Conservation (phyloP, 2,797 vertebrate species). For the Chrosomus eos region DNA sequence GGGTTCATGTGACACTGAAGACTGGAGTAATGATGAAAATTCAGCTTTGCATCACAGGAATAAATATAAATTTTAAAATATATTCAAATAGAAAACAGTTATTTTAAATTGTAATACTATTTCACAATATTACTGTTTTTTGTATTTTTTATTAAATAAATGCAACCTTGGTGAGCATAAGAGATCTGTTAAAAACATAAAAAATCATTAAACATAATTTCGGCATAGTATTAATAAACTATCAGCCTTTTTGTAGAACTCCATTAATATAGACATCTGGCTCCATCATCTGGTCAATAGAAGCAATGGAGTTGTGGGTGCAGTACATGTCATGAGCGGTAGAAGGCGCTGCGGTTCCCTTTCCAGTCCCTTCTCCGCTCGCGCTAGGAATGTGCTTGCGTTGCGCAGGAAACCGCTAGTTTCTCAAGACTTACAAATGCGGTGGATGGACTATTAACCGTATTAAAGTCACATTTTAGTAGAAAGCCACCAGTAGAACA, state of each 20-base stretch:
- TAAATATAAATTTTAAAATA: not conserved
- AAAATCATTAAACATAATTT: not conserved
- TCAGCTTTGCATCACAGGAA: not conserved
- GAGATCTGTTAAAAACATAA: not conserved
- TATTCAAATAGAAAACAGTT: not conserved
- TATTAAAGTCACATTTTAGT: not conserved
- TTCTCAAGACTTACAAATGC: slow-evolving; percentile 37
- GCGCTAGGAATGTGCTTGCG: slow-evolving; percentile 51
- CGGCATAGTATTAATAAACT: not conserved
- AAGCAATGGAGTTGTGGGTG: not conserved
- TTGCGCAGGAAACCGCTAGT: slow-evolving; percentile 59
- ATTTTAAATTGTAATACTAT: not conserved
- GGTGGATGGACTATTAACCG: not conserved
- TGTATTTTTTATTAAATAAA: not conserved
- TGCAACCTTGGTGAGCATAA: not conserved
- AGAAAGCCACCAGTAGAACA: slow-evolving; percentile 11
- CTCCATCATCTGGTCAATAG: slow-evolving; percentile 23
- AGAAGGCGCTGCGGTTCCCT: not conserved
- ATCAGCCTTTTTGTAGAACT: not conserved
- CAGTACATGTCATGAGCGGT: not conserved
- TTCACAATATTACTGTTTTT: not conserved
- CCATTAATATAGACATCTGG: not conserved
- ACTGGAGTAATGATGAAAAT: not conserved
- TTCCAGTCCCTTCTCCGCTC: slow-evolving; percentile 33
- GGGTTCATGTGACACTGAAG: too few species aligned